Evolutionary conservation across 2,113 vertebrate genomes (phyloP), one percentile per base, ranked within the genome.

Genomic region (Dunckerocampus dactyliophorus): DNA sequence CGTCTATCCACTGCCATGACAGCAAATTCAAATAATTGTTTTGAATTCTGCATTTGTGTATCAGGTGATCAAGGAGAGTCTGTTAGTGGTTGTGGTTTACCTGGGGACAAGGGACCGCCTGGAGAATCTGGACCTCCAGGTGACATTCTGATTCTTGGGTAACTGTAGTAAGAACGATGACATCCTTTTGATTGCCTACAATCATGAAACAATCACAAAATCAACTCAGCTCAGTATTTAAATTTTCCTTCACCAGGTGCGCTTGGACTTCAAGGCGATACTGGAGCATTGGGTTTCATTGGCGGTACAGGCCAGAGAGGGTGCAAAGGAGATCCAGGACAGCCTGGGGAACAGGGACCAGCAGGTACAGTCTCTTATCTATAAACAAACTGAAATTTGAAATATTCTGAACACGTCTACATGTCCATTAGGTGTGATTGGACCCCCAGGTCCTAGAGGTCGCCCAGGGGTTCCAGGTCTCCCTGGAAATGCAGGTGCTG

Each of bases 31-130:
- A 12, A 19, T 10, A 20, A 50, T 21, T 17, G n/a, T 7, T 28
- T 19, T 12, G 51, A 43, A 16, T 34, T 8, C 15, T 61, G 0
- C 65, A 12, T 51, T 48, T 67, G 21, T 59, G 10, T 57, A 49
- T 54, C 69, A 91, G 90, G 90, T 55, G 82, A 87, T 39, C 73
- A 24, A 62, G 90, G 90, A 69, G 84, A 89, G 1, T 82, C 88
- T 28, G 0, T 74, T 8, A 4, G 72, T 49, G 43, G 3, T 47
- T 19, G 62, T 59, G 89, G 89, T 63, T 14, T 45, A 61, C 45
- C 67, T 51, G 90, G 88, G 75, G 49, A 73, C 1, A 82, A 42
- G 47, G 90, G 90, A 0, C 45, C 59, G 54, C 2, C n/a, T 65
- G 90, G 90, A 69, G 46, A 82, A 22, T 1, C 2, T 0, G 88